Base-by-base conservation (phyloP, 1,140 invertebrate genomes). In the Gonioctena quinquepunctata region DNA sequence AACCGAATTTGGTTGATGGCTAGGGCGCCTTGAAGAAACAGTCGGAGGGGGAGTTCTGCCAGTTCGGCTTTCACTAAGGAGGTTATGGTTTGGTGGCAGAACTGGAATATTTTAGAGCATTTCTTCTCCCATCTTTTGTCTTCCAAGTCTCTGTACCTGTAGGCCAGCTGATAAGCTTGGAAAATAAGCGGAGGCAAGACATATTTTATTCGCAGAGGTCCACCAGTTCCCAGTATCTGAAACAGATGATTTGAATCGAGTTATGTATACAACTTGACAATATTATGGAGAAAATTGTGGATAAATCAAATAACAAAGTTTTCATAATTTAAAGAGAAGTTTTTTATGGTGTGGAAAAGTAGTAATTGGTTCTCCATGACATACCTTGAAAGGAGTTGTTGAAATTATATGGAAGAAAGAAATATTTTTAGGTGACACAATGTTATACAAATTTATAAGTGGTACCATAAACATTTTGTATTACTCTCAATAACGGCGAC, bases 41-140 rank as follows among this genome's bases (percentile, higher is more conserved):
- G 82, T 80, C 97, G 89, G 6, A 99, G 84, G 0, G 97, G 95
- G 65, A 99, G 82, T 79, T 99, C 97, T 0, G 96, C 92, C 48
- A 96, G 86, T 83, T 97, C 95, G 0, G 95, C 96, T 82, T 98
- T 98, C 67, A 96, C 94, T 42, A 99, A 83, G 28, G 94, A 93
- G 22, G 90, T 93, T 70, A 99, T 98, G 1, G 96, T 98, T 70
- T 94, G 91, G 81, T 98, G 96, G 80, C 96, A 98, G 82, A 98
- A 99, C 81, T 98, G 94, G 84, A 99, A 98, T 60, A 99, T 97
- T 84, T 99, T 99, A 79, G 96, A 92, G 77, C 96, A 97, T 82
- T 99, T 99, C 81, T 97, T 98, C 80, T 98, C 94, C 96, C 97
- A 99, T 86, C 97, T 95, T 61, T 96, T 94, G 68, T 95, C 91